A percentile compares a stretch with the other conserved stretches of the same genome.
phyloP scores from a whole-genome alignment of 1,140 invertebrate species.

The Mactra quadrangularis region DNA sequence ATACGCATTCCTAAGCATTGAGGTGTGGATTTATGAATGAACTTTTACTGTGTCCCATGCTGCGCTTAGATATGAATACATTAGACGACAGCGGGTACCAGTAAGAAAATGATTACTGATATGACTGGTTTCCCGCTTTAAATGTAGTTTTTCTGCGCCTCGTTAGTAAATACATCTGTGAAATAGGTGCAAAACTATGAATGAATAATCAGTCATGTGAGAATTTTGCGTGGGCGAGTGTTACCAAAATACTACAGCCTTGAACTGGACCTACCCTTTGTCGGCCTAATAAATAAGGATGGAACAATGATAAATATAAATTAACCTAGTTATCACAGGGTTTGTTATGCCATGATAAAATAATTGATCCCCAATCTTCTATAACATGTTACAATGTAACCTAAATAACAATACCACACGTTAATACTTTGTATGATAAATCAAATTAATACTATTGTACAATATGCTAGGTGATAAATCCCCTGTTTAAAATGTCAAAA shows the following conservation, averaged over 20 bases:
- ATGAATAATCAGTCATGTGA: conserved; percentile 8
- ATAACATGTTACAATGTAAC: too few relatives aligned
- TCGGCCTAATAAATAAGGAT: too few relatives aligned
- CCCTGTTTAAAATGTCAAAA: too few relatives aligned
- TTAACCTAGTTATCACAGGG: too few relatives aligned
- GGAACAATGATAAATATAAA: too few relatives aligned
- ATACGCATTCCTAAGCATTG: conserved; percentile 33
- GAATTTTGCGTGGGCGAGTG: conserved; percentile 22
- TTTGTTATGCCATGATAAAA: too few relatives aligned
- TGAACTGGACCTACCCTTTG: conserved; percentile 21
- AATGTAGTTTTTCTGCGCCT: background rate
- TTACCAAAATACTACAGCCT: conserved; percentile 2
- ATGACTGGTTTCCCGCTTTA: background rate
- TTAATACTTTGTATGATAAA: too few relatives aligned
- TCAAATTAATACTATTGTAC: too few relatives aligned
- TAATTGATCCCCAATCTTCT: too few relatives aligned
- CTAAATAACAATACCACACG: too few relatives aligned
- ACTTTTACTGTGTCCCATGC: background rate
- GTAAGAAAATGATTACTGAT: background rate
- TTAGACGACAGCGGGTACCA: background rate
- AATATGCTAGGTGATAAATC: too few relatives aligned
- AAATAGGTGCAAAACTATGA: conserved; percentile 13
- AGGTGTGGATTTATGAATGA: conserved; percentile 40
- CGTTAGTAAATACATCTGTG: background rate
- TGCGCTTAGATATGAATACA: too few relatives aligned